Conservation (phyloP, 2,888 invertebrate genomes). For the Sarcophaga caerulescens region DNA sequence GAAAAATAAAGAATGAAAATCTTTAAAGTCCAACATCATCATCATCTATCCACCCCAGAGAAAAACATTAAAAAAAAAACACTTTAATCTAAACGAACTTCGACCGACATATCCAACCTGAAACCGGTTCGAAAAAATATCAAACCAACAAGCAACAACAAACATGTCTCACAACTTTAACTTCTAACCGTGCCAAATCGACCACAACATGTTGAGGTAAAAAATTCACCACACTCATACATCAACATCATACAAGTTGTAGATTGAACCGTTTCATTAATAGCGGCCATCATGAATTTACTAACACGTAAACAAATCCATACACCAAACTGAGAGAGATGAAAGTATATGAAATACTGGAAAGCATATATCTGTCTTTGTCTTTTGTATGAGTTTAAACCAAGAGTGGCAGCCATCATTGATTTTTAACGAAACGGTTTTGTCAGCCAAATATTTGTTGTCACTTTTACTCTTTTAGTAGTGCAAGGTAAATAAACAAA, state of each 20-base stretch:
- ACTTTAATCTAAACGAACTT: constrained; percentile 56
- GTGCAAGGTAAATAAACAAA: background rate
- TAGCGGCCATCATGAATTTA: constrained; percentile 72
- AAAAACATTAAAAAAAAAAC: background rate
- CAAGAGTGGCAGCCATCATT: constrained; percentile 68
- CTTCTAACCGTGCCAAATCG: constrained; percentile 4
- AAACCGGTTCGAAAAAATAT: constrained; percentile 10
- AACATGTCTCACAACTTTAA: constrained; percentile 33
- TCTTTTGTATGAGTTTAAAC: background rate
- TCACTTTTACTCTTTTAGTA: constrained; percentile 9
- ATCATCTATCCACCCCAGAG: background rate
- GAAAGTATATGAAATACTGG: background rate
- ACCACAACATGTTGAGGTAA: background rate
- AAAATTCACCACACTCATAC: constrained; percentile 45
- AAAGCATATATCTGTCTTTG: constrained; percentile 14
- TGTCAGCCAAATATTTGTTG: background rate
- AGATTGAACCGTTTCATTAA: constrained; percentile 65
- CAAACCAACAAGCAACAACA: constrained; percentile 32
- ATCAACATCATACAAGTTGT: constrained; percentile 59
- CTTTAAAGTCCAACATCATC: background rate
- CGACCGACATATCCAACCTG: constrained; percentile 21
- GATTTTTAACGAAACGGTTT: constrained; percentile 68
- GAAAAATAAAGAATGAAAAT: background rate
- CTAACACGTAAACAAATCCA: constrained; percentile 47
- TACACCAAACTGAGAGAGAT: constrained; percentile 69